These are phyloP conservation scores for Sisor rabdophorus DNA, from an alignment of 2,113 vertebrate genomes.

Conservation along the genomic window DNA sequence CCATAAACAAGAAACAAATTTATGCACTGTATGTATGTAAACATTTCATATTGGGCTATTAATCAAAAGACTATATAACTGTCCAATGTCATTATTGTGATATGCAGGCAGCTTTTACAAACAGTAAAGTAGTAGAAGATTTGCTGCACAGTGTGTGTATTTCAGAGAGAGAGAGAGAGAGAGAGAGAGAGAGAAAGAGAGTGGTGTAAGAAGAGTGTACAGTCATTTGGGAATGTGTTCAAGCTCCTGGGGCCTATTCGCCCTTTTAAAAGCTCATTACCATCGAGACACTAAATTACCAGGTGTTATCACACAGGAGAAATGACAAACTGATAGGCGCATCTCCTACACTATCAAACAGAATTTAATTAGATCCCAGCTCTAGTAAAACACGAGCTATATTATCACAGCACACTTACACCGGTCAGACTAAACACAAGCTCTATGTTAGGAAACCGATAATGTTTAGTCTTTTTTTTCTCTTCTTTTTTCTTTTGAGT, in stretches of 20 bases:
- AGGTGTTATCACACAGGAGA: conserved; percentile 52
- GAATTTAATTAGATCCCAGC: conserved; percentile 51
- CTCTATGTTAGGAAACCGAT: conserved; percentile 28
- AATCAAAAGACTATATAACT: no score
- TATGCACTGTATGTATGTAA: no score
- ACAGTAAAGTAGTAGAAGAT: background rate
- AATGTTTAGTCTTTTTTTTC: background rate
- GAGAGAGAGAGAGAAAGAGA: no score
- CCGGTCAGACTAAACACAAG: conserved; percentile 16
- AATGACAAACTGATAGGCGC: conserved; percentile 46
- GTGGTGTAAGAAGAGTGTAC: conserved; percentile 2
- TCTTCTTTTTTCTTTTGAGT: background rate
- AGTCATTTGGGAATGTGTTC: conserved; percentile 37
- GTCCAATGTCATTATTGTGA: background rate
- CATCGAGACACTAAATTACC: conserved; percentile 49
- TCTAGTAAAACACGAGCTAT: conserved; percentile 29
- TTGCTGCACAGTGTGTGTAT: background rate
- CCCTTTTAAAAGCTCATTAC: conserved; percentile 50
- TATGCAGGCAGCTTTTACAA: background rate
- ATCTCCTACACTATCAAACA: conserved; percentile 44
- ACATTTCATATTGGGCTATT: no score
- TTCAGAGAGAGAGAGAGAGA: background rate
- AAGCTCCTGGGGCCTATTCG: conserved; percentile 16
- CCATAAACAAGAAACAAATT: no score
- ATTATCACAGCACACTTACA: conserved; percentile 36